Base-by-base conservation (phyloP, 2,113 vertebrate species). In the Falcunculus frontatus region DNA sequence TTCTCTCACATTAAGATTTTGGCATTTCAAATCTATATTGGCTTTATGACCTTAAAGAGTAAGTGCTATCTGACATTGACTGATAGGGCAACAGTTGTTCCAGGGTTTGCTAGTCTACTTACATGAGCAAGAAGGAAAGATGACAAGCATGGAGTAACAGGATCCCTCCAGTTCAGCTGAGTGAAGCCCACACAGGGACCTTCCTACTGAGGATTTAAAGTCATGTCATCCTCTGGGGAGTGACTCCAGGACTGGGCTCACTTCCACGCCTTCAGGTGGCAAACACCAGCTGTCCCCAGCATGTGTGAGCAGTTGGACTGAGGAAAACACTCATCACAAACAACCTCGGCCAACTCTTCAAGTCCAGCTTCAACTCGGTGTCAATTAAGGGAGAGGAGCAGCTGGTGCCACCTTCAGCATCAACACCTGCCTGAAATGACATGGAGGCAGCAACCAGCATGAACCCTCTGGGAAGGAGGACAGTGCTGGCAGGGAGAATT, bases 381-480 rank as follows among this genome's bases (percentile, higher is more conserved):
- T 52, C 52, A 37, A 30, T 68, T 33, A 80, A 65, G 22, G 11
- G 41, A 76, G 15, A 64, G 17, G n/a, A 90, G 63, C 72, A 80
- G 62, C 26, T 60, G 44, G 57, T 64, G 27, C 63, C 37, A 44
- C 19, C 7, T 52, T 86, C 41, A 76, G 47, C 76, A 68, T 35
- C 68, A 26, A 6, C 22, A 80, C 9, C 59, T 57, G 26, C 39
- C 55, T 1, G 0, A 59, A 93, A 72, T 0, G 0, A 53, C 16
- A 11, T 0, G 9, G 49, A 90, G 30, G 39, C 3, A 63, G 35
- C 59, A 59, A 39, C 11, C 52, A 67, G 30, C 65, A n/a, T 0
- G 30, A 39, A 39, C 22, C 32, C 42, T 33, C 37, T 23, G 29
- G 33, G 18, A 64, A 70, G 41, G 55, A 79, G 21, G 1, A 17